Percentiles rank a stretch among this genome's conserved stretches.
phyloP scores from a whole-genome alignment of 2,113 vertebrate genomes.

The Zosterops pallidus region DNA sequence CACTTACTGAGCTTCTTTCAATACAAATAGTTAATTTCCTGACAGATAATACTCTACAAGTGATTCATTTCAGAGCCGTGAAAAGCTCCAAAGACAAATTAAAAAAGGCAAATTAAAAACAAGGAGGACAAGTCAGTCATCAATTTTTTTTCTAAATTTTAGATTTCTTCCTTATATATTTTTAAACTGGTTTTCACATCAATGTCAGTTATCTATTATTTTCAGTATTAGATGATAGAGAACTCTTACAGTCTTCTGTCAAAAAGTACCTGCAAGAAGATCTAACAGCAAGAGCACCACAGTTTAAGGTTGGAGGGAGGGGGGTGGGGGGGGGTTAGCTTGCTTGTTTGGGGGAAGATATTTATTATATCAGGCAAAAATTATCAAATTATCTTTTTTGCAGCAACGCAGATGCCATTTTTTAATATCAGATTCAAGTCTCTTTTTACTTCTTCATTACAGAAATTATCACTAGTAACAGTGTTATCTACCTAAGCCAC shows the following conservation, averaged over 20 bases:
- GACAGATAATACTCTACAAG: conserved; percentile 23
- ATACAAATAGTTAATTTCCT: conserved; percentile 15
- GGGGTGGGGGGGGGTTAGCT: rapidly evolving
- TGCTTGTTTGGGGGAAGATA: background rate
- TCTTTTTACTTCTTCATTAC: background rate
- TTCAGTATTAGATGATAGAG: background rate
- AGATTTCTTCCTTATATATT: background rate
- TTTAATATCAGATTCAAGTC: background rate
- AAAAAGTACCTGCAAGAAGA: background rate
- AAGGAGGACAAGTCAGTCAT: background rate
- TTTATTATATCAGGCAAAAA: background rate
- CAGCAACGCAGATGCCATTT: background rate
- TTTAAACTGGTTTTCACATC: background rate
- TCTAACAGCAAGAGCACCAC: background rate
- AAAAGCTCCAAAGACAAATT: conserved; percentile 25
- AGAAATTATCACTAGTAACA: background rate
- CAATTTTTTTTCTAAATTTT: background rate
- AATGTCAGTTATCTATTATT: background rate
- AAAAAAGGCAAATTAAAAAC: background rate
- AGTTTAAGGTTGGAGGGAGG: background rate
- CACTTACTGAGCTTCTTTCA: conserved; percentile 4
- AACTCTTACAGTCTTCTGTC: background rate
- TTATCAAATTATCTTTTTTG: background rate
- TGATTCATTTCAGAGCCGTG: conserved; percentile 38
- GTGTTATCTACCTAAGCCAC: background rate